phyloP scores from a whole-genome alignment of 2,113 vertebrate genomes.

The Formicarius rufipectus region DNA sequence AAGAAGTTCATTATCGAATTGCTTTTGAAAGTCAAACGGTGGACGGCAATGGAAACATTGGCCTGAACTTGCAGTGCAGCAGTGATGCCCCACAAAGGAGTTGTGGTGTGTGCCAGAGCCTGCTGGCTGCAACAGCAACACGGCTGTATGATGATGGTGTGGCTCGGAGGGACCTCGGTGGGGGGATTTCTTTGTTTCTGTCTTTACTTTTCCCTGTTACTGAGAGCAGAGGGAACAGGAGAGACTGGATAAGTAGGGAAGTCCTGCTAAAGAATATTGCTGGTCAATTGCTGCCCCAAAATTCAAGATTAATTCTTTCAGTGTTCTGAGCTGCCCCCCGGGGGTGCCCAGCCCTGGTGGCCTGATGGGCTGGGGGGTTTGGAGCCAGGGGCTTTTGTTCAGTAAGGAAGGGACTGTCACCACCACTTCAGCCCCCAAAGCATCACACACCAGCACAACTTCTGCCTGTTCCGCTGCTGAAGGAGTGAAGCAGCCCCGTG shows the following conservation, averaged over 20 bases:
- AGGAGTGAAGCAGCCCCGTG: background rate
- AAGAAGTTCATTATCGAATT: background rate
- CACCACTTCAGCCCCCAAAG: background rate
- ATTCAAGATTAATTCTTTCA: accelerated
- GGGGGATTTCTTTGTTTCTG: background rate
- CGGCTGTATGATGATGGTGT: background rate
- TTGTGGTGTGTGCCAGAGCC: background rate
- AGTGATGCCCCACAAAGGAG: background rate
- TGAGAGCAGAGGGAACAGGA: background rate
- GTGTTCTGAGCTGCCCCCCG: background rate
- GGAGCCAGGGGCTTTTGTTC: background rate
- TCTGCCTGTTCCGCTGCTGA: background rate
- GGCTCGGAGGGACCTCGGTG: background rate
- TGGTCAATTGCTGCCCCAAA: background rate
- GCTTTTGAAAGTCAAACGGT: background rate
- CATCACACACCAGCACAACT: background rate
- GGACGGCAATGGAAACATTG: background rate
- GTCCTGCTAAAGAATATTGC: background rate
- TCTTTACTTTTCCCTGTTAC: background rate
- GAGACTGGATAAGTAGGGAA: background rate
- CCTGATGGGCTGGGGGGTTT: background rate
- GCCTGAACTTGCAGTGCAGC: background rate
- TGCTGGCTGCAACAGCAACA: background rate
- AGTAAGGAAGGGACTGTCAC: background rate
- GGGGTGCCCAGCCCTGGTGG: background rate